Evolutionary conservation across 2,113 vertebrate genomes (phyloP).

Genomic region (cattle (Bos taurus)): ARS-UCD2.0 NC_037330.1:32056501-32057000

Average conservation of each 20-base stretch:
- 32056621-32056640: background rate
- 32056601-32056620: background rate
- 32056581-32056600: conserved; percentile 76
- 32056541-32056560: conserved; percentile 84
- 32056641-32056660: background rate
- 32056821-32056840: background rate
- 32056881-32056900: background rate
- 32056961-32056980: background rate
- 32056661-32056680: background rate
- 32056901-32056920: background rate
- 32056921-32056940: background rate
- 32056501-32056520: conserved; percentile 73
- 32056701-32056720: background rate
- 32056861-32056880: background rate
- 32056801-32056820: background rate
- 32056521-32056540: conserved; percentile 88
- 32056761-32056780: background rate
- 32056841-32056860: background rate
- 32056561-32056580: conserved; percentile 70
- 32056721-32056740: background rate
- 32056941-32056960: background rate
- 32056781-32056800: background rate
- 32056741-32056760: background rate
- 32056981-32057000: too few relatives aligned
- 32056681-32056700: background rate